A percentile compares a stretch with the other conserved stretches of the same genome.
These are phyloP conservation scores for Tipula lateralis DNA, from an alignment of 2,888 invertebrate species.

Conservation along the genomic window DNA sequence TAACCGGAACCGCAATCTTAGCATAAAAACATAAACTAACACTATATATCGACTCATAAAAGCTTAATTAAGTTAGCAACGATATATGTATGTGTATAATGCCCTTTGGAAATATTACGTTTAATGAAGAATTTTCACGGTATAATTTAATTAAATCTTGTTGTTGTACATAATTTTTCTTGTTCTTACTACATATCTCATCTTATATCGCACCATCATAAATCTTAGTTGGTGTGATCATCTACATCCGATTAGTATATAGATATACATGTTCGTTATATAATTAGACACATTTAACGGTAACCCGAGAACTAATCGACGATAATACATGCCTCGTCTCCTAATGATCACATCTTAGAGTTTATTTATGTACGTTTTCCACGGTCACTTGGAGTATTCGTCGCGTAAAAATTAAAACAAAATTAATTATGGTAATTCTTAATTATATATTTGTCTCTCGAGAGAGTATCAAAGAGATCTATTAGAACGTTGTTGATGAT, in stretches of 20 bases:
- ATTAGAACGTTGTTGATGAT: no score
- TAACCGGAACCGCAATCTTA: not conserved
- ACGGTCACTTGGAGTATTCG: not conserved
- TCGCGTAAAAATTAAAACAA: not conserved
- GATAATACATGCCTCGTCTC: not conserved
- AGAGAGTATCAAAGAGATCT: no score
- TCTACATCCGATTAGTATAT: not conserved
- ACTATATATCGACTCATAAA: no score
- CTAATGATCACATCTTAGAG: not conserved
- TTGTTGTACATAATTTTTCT: not conserved
- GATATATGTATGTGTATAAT: not conserved
- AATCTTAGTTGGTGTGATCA: not conserved
- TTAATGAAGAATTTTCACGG: not conserved
- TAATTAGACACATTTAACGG: not conserved
- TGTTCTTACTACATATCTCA: not conserved
- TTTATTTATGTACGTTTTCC: not conserved
- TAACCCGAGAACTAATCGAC: not conserved
- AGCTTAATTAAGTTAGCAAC: not conserved
- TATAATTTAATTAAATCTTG: slow-evolving; percentile 12
- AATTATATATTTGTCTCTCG: not conserved
- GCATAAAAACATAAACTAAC: not conserved
- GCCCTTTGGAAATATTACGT: not conserved
- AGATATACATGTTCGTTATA: not conserved
- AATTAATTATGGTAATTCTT: not conserved
- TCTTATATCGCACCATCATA: not conserved